Percentiles rank a stretch among this genome's conserved stretches.
Conservation (phyloP, 2,888 invertebrate genomes). For the Lampropteryx suffumata region DNA sequence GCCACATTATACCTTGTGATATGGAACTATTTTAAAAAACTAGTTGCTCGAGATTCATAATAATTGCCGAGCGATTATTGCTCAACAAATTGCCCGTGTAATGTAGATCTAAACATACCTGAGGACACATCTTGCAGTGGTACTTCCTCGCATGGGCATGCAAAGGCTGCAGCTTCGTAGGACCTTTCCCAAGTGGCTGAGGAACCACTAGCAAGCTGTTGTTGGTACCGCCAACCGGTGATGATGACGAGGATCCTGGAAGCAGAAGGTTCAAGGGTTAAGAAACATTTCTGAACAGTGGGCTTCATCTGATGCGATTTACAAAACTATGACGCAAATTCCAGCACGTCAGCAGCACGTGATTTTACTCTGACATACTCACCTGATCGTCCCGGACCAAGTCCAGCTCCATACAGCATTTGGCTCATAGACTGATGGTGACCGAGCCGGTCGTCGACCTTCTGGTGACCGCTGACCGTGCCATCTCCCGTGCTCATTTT, state of each 20-base stretch:
- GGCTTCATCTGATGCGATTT: too few species aligned
- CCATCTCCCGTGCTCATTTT: slow-evolving; percentile 84
- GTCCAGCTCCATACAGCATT: slow-evolving; percentile 78
- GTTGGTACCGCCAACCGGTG: slow-evolving; percentile 70
- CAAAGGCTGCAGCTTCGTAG: slow-evolving; percentile 70
- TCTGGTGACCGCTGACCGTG: slow-evolving; percentile 74
- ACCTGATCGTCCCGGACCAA: slow-evolving; percentile 79
- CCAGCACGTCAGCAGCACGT: too few species aligned
- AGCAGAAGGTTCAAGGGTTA: slow-evolving; percentile 22
- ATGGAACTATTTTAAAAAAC: too few species aligned
- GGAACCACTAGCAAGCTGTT: slow-evolving; percentile 93
- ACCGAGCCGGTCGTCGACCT: slow-evolving; percentile 71
- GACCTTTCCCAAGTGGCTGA: slow-evolving; percentile 89
- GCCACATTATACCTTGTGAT: too few species aligned
- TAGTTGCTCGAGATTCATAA: too few species aligned
- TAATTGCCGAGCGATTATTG: too few species aligned
- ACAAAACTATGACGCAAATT: too few species aligned
- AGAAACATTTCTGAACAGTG: too few species aligned
- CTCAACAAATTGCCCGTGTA: too few species aligned
- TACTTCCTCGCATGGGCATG: slow-evolving; percentile 88
- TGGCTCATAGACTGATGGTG: slow-evolving; percentile 81
- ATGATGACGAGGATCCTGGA: slow-evolving; percentile 79
- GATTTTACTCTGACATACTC: slow-evolving; percentile 17
- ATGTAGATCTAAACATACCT: slow-evolving; percentile 83
- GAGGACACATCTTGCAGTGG: slow-evolving; percentile 98